Conservation (phyloP, 35 echinoderm and acorn worm species). For the Acanthaster planci region DNA sequence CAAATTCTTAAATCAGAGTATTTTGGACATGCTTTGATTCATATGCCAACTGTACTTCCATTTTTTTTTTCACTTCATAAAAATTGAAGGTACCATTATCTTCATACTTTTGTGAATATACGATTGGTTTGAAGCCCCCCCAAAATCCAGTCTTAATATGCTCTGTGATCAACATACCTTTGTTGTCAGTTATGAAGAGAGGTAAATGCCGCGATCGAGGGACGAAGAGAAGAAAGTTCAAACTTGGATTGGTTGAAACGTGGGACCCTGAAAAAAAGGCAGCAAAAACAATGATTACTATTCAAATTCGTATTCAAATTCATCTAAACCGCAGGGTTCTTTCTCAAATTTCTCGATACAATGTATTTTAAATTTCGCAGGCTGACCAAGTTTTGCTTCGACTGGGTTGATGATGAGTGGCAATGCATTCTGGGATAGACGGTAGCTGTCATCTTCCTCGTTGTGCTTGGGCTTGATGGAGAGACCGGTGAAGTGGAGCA, state of each 20-base stretch:
- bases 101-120: no score
- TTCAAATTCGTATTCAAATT: neutral
- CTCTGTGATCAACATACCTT: conserved; percentile 59
- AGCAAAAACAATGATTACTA: neutral
- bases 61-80: no score
- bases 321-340: neutral
- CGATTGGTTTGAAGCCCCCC: no score
- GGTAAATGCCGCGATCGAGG: conserved; percentile 66
- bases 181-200: conserved; percentile 57
- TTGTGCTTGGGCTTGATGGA: conserved; percentile 67
- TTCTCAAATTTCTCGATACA: neutral
- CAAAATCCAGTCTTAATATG: no score
- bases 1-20: no score
- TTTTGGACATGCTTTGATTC: no score
- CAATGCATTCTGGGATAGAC: conserved; percentile 43
- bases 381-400: conserved; percentile 83
- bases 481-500: conserved; percentile 80
- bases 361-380: neutral
- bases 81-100: no score
- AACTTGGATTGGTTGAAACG: conserved; percentile 76
- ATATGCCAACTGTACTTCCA: no score
- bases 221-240: conserved; percentile 89
- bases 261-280: conserved; percentile 63
- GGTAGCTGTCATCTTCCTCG: conserved; percentile 30
- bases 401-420: conserved; percentile 82